These are phyloP conservation scores for Anticlea derivata DNA, from an alignment of 2,888 invertebrate species.

Conservation along the genomic window DNA sequence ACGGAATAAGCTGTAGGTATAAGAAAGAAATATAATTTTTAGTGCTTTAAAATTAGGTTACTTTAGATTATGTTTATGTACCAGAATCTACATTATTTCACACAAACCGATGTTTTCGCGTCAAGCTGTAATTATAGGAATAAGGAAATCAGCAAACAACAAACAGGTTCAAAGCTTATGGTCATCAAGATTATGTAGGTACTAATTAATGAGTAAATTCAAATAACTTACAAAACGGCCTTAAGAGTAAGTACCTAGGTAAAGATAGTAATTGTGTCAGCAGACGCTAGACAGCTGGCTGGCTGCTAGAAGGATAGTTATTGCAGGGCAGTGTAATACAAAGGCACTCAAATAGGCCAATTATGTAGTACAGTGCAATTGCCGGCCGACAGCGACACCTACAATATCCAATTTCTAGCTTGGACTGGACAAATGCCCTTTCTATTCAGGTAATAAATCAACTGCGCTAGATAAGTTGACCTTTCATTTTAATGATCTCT, in stretches of 20 bases:
- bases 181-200: too few species aligned
- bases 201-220: not conserved
- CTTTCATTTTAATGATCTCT: too few species aligned
- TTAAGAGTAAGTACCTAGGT: too few species aligned
- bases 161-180: too few species aligned
- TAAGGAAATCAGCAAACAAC: too few species aligned
- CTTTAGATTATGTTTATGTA: too few species aligned
- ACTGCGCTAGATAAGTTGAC: not conserved
- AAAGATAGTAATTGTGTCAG: not conserved
- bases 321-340: constrained; percentile 6
- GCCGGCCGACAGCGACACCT: constrained; percentile 37
- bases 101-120: too few species aligned
- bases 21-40: too few species aligned
- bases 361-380: constrained; percentile 18
- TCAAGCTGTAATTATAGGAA: too few species aligned
- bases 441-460: not conserved
- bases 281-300: not conserved
- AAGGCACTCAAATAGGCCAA: constrained; percentile 19
- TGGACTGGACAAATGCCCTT: constrained; percentile 31
- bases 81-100: too few species aligned
- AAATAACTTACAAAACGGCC: not conserved
- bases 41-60: too few species aligned
- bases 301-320: not conserved
- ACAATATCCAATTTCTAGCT: constrained; percentile 27
- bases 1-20: too few species aligned